A percentile compares a stretch with the other conserved stretches of the same genome.
Conservation (phyloP, 2,113 vertebrate species). For the Capra hircus region DNA sequence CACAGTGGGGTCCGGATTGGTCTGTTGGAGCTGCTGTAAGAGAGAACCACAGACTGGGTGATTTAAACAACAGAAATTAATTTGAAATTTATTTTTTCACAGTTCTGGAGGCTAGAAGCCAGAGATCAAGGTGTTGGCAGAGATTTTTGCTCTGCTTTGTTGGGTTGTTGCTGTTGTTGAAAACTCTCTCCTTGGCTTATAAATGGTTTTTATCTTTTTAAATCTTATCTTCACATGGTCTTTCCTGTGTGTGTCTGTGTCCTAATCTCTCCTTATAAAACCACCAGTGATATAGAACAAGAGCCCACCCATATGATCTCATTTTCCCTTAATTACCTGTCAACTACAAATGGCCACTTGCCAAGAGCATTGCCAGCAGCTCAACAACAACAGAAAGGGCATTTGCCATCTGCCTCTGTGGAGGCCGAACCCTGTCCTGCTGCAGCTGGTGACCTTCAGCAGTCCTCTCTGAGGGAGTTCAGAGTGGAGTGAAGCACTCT, state of each 20-base stretch:
- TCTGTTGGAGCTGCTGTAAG: neutral
- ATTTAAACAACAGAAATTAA: neutral
- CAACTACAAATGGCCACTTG: neutral
- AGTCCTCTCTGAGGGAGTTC: neutral
- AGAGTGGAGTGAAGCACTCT: neutral
- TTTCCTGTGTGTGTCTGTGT: neutral
- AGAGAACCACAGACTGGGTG: neutral
- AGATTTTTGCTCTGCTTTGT: neutral
- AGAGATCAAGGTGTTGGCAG: neutral
- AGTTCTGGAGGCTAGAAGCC: neutral
- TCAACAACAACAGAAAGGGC: neutral
- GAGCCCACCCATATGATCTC: neutral
- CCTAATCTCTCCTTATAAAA: neutral
- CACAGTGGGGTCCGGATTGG: neutral
- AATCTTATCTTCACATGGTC: neutral
- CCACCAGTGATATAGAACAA: neutral
- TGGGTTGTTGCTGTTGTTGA: neutral
- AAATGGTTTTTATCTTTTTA: neutral
- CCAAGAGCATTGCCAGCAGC: neutral
- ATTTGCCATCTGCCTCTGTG: neutral
- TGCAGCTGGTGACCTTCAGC: neutral
- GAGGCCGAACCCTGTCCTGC: neutral
- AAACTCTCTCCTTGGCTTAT: neutral
- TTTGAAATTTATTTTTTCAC: neutral
- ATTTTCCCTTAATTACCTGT: neutral